These are phyloP conservation scores for Rhaphigaster nebulosa DNA, from an alignment of 2,888 invertebrate genomes.

Conservation along the genomic window DNA sequence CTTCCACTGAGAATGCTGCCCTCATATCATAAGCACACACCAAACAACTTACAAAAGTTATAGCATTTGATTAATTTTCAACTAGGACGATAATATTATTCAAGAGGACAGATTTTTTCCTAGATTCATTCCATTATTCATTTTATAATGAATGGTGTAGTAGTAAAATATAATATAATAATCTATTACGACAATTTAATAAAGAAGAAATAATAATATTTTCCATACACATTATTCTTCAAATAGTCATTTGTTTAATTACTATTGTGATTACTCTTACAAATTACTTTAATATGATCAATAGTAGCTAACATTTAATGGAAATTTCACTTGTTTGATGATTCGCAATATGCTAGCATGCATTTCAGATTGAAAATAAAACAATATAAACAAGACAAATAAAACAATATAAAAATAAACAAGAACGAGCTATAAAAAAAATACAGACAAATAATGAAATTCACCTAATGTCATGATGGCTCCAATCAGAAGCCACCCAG, in stretches of 20 bases:
- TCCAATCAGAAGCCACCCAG: slow-evolving; percentile 97
- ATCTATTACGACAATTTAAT: too few relatives aligned
- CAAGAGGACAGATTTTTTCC: too few relatives aligned
- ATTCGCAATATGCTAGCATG: too few relatives aligned
- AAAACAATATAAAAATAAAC: background rate
- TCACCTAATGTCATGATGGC: slow-evolving; percentile 94
- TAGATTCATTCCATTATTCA: too few relatives aligned
- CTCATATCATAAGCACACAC: too few relatives aligned
- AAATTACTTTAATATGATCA: background rate
- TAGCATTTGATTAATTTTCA: too few relatives aligned
- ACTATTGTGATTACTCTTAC: background rate
- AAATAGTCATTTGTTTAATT: background rate
- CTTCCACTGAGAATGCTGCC: too few relatives aligned
- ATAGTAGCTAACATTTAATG: background rate
- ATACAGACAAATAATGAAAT: slow-evolving; percentile 62
- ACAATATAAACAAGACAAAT: background rate
- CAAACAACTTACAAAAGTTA: too few relatives aligned
- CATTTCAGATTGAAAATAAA: background rate
- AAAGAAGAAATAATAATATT: background rate
- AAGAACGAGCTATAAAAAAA: slow-evolving; percentile 34
- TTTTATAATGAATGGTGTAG: too few relatives aligned
- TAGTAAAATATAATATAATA: too few relatives aligned
- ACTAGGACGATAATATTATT: too few relatives aligned
- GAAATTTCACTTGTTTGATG: background rate
- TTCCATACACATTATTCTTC: background rate